Percentiles rank a stretch among this genome's conserved stretches.
Conservation (phyloP, 2,888 invertebrate species). For the Thalpophila matura region DNA sequence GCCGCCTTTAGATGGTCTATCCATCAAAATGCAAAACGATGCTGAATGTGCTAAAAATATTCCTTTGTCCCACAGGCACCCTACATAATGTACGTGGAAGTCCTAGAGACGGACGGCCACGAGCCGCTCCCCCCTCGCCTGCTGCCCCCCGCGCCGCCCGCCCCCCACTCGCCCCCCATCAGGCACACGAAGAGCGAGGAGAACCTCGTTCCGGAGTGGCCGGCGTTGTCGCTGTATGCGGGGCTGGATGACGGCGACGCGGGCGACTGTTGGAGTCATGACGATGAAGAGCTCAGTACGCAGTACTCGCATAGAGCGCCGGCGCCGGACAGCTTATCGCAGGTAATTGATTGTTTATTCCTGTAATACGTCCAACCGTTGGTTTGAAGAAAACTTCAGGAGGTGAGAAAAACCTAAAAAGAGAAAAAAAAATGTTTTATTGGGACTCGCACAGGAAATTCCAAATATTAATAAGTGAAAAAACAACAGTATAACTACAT, state of each 20-base stretch:
- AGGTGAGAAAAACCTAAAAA: no score
- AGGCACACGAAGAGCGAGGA: conserved; percentile 98
- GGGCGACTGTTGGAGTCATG: conserved; percentile 97
- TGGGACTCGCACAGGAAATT: no score
- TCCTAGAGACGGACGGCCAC: conserved; percentile 94
- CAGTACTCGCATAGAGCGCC: conserved; percentile 80
- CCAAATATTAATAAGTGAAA: no score
- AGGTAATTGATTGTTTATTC: conserved; percentile 88
- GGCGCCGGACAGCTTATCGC: conserved; percentile 93
- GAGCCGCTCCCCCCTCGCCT: conserved; percentile 97
- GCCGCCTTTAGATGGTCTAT: no score
- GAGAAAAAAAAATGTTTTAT: no score
- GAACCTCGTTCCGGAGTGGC: conserved; percentile 93
- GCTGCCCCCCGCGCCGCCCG: conserved; percentile 94
- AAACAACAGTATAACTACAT: no score
- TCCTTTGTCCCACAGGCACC: conserved; percentile 92
- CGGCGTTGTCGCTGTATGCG: conserved; percentile 84
- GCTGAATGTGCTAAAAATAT: background rate
- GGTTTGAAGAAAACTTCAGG: no score
- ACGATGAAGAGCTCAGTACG: conserved; percentile 96
- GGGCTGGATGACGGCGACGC: conserved; percentile 81
- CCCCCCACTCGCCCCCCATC: conserved; percentile 93
- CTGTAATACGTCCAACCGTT: no score
- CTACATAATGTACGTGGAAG: conserved; percentile 99
- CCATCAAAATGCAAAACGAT: no score